These are phyloP conservation scores for Adelphocoris suturalis DNA, from an alignment of 2,888 invertebrate species.

Conservation along the genomic window DNA sequence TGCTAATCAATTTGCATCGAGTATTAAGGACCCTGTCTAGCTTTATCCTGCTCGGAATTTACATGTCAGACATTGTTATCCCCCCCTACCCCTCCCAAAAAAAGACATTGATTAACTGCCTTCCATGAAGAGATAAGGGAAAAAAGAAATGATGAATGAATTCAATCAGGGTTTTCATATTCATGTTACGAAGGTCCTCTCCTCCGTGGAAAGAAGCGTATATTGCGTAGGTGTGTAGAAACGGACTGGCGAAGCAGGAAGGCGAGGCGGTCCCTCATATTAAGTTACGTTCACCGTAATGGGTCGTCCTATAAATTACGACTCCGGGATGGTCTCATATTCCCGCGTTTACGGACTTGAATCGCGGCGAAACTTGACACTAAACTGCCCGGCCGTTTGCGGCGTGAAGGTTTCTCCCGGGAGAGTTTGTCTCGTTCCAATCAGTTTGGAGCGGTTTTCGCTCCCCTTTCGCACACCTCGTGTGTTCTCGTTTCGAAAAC, in stretches of 20 bases:
- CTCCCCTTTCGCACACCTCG: not conserved
- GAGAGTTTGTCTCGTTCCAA: constrained; percentile 3
- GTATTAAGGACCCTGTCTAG: not conserved
- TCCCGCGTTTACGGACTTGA: not conserved
- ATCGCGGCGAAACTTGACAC: not conserved
- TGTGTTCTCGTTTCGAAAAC: not conserved
- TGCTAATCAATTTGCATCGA: not conserved
- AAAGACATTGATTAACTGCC: constrained; percentile 38
- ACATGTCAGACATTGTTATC: constrained; percentile 32
- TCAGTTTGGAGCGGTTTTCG: constrained; percentile 23
- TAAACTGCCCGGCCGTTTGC: constrained; percentile 25
- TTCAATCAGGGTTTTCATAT: constrained; percentile 45
- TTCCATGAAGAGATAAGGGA: not conserved
- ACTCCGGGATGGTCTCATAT: not conserved
- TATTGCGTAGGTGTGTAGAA: not conserved
- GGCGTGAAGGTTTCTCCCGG: not conserved
- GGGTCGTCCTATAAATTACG: constrained; percentile 53
- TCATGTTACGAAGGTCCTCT: constrained; percentile 21
- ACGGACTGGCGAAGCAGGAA: not conserved
- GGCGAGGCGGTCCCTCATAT: constrained; percentile 13
- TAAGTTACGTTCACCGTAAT: constrained; percentile 57
- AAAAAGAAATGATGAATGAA: constrained; percentile 27
- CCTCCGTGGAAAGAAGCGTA: not conserved
- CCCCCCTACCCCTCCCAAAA: no score
- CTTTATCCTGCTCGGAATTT: not conserved